These are phyloP conservation scores for Molorchus minor DNA, from an alignment of 2,888 invertebrate genomes.

Conservation along the genomic window DNA sequence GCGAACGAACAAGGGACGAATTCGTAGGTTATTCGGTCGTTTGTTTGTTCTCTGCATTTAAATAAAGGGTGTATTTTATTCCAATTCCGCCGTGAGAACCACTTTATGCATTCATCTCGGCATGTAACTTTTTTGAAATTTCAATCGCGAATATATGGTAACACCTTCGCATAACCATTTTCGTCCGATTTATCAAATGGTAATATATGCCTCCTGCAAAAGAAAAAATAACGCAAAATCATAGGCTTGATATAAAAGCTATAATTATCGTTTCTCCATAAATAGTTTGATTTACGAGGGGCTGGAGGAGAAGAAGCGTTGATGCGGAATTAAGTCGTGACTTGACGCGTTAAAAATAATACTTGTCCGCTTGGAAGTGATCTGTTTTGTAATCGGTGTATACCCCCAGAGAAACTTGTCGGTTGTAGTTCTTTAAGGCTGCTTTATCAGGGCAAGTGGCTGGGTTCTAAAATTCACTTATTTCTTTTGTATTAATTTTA, in stretches of 20 bases:
- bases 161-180: not conserved
- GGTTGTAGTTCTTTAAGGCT: no score
- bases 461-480: no score
- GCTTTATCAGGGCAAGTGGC: no score
- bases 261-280: constrained; percentile 39
- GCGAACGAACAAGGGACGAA: no score
- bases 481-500: no score
- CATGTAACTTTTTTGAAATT: no score
- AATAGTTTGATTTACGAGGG: constrained; percentile 39
- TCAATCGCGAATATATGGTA: not conserved
- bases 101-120: no score
- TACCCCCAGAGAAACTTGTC: not conserved
- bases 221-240: constrained; percentile 31
- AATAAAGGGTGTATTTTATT: no score
- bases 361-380: constrained; percentile 20
- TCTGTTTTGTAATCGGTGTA: constrained; percentile 9
- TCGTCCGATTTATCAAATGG: not conserved
- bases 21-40: no score
- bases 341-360: constrained; percentile 33
- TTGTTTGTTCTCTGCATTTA: no score
- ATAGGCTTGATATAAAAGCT: constrained; percentile 29
- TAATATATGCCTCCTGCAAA: not conserved
- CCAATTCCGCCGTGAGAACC: no score
- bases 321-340: constrained; percentile 31
- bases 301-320: constrained; percentile 22